Evolutionary conservation across 1,140 invertebrate genomes (phyloP).

Genomic region (Drosophila orosa): DNA sequence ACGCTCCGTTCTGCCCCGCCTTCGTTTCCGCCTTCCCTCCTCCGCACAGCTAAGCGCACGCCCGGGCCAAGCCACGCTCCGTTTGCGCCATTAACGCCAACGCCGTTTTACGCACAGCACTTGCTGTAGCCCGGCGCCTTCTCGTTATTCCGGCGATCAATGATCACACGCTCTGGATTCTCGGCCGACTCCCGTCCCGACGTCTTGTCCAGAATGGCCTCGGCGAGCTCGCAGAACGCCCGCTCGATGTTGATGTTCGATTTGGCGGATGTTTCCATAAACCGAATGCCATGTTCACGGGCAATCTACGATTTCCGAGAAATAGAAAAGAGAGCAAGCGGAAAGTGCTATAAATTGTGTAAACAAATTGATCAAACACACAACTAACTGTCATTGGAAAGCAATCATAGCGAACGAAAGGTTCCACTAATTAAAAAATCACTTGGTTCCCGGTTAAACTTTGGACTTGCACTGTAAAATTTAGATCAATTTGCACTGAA

Average conservation of each 20-base stretch:
- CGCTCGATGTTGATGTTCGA: conserved; percentile 99
- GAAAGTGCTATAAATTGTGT: conserved; percentile 10
- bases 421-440: background rate
- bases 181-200: conserved; percentile 88
- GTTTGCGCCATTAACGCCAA: background rate
- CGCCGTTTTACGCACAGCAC: conserved; percentile 81
- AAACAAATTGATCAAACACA: conserved; percentile 30
- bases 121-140: conserved; percentile 83
- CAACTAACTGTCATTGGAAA: conserved; percentile 6
- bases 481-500: background rate
- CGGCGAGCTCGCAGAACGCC: conserved; percentile 98
- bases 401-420: conserved; percentile 15
- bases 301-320: conserved; percentile 91
- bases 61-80: conserved; percentile 15
- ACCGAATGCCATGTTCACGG: conserved; percentile 98
- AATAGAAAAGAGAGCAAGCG: background rate
- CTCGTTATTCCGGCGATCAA: conserved; percentile 86
- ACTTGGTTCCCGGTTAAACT: background rate
- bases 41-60: conserved; percentile 11
- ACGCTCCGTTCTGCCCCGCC: conserved; percentile 3
- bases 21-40: background rate
- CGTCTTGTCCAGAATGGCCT: conserved; percentile 96
- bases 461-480: background rate
- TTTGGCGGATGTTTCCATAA: conserved; percentile 99
- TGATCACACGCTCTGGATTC: conserved; percentile 88